Evolutionary conservation across 1,140 invertebrate genomes (phyloP).

Genomic region (Pseudomyrmex flavicornis): DNA sequence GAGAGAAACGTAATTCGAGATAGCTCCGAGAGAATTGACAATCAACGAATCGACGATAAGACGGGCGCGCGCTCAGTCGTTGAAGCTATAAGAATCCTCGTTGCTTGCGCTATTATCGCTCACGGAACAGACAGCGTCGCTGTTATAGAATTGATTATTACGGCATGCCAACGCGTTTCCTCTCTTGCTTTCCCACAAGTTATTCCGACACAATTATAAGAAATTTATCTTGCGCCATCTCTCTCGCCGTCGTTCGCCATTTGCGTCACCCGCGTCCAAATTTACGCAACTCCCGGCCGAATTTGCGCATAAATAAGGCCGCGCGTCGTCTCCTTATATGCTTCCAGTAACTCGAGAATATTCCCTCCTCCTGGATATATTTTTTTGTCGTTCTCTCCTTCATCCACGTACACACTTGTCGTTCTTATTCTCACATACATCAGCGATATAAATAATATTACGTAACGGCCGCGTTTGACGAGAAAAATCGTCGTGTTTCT

Average conservation of each 20-base stretch:
- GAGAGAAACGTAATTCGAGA: neutral
- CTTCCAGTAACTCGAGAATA: slow-evolving; percentile 5
- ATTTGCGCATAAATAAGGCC: slow-evolving; percentile 21
- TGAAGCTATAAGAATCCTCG: slow-evolving; percentile 19
- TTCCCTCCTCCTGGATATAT: neutral
- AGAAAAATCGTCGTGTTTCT: neutral
- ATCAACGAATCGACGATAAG: neutral
- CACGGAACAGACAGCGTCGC: neutral
- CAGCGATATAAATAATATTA: neutral
- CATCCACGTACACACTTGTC: neutral
- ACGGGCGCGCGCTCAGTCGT: neutral
- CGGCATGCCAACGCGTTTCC: neutral
- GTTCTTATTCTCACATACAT: neutral
- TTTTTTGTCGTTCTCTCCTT: neutral
- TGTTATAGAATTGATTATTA: slow-evolving; percentile 56
- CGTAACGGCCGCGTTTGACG: neutral
- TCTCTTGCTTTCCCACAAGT: slow-evolving; percentile 1
- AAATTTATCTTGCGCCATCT: slow-evolving; percentile 39
- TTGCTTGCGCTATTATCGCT: slow-evolving; percentile 24
- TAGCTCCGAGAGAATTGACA: neutral
- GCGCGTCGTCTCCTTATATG: neutral
- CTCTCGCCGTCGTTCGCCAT: neutral
- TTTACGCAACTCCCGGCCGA: slow-evolving; percentile 36
- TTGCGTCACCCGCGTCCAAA: slow-evolving; percentile 25
- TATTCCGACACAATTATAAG: slow-evolving; percentile 30